phyloP scores from a whole-genome alignment of 2,797 vertebrate genomes.

The Sarcophilus harrisii region DNA sequence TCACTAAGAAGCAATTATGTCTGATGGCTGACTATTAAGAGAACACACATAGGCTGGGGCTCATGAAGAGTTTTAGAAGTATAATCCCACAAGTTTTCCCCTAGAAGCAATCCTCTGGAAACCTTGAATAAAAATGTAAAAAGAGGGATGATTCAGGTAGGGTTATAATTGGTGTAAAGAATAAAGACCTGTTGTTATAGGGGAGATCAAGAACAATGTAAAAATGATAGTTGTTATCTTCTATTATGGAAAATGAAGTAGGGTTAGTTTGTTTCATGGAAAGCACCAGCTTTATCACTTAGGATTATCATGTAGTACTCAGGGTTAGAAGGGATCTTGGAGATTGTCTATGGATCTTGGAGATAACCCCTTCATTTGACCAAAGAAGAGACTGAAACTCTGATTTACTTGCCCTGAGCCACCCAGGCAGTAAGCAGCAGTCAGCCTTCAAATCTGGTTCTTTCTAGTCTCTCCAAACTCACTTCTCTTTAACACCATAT shows the following conservation, averaged over 20 bases:
- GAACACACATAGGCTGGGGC: neutral
- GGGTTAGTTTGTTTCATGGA: neutral
- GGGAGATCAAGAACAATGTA: neutral
- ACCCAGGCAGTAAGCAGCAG: neutral
- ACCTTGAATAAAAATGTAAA: neutral
- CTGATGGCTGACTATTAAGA: neutral
- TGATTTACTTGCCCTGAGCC: neutral
- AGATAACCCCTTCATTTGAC: neutral
- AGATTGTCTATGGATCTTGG: no score
- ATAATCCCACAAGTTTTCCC: neutral
- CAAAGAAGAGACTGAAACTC: neutral
- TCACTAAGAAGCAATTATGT: neutral
- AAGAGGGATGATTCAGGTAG: neutral
- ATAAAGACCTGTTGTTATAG: neutral
- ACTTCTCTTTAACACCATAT: neutral
- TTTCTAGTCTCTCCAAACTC: neutral
- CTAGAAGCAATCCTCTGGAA: neutral
- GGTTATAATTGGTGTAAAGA: neutral
- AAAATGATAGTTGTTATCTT: neutral
- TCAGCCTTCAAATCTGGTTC: neutral
- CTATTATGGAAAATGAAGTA: neutral
- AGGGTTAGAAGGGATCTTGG: neutral
- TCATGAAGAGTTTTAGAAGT: neutral
- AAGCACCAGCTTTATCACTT: neutral
- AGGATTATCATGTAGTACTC: neutral